These are phyloP conservation scores for Lindbergichthys nudifrons DNA, from an alignment of 2,797 vertebrate species.

Conservation along the genomic window DNA sequence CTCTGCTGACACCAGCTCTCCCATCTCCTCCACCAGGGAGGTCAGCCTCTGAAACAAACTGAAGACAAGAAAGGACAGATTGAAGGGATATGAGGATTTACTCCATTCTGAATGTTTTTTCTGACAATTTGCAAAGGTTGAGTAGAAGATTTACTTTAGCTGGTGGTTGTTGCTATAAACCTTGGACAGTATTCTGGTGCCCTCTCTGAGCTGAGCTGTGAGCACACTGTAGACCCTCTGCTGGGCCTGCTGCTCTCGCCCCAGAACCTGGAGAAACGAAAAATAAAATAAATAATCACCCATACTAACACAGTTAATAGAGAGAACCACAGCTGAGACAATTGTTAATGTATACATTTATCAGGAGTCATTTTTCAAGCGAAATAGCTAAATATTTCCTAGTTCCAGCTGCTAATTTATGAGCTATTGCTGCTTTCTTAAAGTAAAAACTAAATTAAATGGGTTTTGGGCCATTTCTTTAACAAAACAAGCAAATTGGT, in stretches of 20 bases:
- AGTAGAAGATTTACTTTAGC: conserved; percentile 68
- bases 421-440: background rate
- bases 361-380: background rate
- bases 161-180: conserved; percentile 56
- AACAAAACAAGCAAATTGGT: conserved; percentile 1
- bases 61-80: conserved; percentile 10
- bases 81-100: background rate
- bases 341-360: background rate
- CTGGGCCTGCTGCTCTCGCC: conserved; percentile 81
- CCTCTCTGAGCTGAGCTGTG: conserved; percentile 76
- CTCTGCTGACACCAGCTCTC: conserved; percentile 81
- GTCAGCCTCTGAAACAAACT: conserved; percentile 75
- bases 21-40: conserved; percentile 80
- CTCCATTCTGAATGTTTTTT: background rate
- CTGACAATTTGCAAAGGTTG: background rate
- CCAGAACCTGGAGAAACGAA: conserved; percentile 74
- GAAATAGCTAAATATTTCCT: background rate
- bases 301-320: background rate
- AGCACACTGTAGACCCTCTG: conserved; percentile 83
- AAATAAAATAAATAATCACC: background rate
- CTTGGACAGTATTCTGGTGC: conserved; percentile 75
- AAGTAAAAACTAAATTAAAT: background rate
- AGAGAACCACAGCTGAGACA: background rate
- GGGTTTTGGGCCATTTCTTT: background rate
- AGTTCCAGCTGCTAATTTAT: background rate